Percentiles rank a stretch among this genome's conserved stretches.
Evolutionary conservation across 92 coral and sea anemone species (phyloP).

Genomic region (Epizoanthus stellaris): DNA sequence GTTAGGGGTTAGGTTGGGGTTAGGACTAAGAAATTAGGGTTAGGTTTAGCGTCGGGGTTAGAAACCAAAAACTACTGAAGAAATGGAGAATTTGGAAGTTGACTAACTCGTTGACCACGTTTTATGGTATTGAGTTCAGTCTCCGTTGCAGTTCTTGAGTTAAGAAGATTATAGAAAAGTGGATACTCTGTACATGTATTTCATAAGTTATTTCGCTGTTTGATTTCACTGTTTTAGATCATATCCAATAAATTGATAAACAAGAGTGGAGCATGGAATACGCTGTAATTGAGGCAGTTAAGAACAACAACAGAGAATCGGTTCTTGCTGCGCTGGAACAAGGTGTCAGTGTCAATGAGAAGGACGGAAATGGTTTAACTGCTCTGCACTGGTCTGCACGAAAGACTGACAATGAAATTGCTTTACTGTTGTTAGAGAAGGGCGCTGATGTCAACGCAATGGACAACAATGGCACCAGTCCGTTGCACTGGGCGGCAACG

Average conservation of each 20-base stretch:
- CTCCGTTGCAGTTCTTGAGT: too few relatives aligned
- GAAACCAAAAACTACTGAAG: too few relatives aligned
- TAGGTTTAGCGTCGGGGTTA: too few relatives aligned
- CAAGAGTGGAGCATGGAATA: background rate
- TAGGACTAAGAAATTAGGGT: too few relatives aligned
- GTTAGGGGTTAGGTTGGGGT: too few relatives aligned
- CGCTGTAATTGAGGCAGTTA: background rate
- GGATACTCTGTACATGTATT: too few relatives aligned
- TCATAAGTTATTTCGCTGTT: too few relatives aligned
- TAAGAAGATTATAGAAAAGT: too few relatives aligned
- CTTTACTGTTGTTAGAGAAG: background rate
- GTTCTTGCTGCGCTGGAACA: background rate
- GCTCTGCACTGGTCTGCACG: background rate
- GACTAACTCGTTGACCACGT: too few relatives aligned
- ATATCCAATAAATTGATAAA: background rate
- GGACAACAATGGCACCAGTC: background rate
- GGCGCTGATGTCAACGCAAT: background rate
- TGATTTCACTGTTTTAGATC: background rate
- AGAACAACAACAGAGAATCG: background rate
- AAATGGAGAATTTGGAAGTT: too few relatives aligned
- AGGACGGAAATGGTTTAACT: background rate
- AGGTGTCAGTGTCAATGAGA: background rate
- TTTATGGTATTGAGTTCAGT: too few relatives aligned
- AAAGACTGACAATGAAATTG: background rate
- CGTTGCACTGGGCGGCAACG: conserved; percentile 21